Base-by-base conservation (phyloP, 2,888 invertebrate species). In the Meandrusa payeni region DNA sequence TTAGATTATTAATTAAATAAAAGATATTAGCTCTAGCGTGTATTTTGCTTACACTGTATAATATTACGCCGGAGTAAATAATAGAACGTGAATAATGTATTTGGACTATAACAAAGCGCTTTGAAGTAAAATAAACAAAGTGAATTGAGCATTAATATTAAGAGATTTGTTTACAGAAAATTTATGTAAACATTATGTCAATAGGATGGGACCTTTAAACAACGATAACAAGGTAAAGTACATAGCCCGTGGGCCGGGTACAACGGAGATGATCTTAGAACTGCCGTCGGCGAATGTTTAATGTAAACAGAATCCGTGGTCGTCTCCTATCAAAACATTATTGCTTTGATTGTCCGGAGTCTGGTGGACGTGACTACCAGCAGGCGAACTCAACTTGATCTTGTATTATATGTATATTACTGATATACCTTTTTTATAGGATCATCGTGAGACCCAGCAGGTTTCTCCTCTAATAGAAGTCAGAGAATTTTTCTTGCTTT, bases 241-340 rank as follows among this genome's bases (percentile, higher is more conserved):
- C 50, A 71, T 57, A 67, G 57, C 59, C 63, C 34, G 37, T 41
- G 33, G 44, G 29, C 15, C n/a, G 26, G 32, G 26, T 33, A 39
- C 26, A 11, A 17, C 12, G 66, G 70, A 70, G 70, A 71, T 74
- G 69, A 74, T 79, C 71, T 75, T 63, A 53, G 64, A 53, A 56
- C 52, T 59, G 59, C 64, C 61, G 65, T 55, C 70, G 61, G 64
- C 55, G 64, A 70, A 71, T 76, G 76, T 82, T 80, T 77, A 77
- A 78, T 80, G 72, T 78, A 82, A 82, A 86, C 82, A 82, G 48
- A 47, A 53, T 55, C 60, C 51, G 55, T 55, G 62, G 54, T 65
- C 58, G 64, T 57, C 59, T 70, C 75, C 83, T 83, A 81, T 77
- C 82, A 85, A 67, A 86, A 86, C 78, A 82, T 65, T 61, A 71